Conservation (phyloP, 2,797 vertebrate species). For the Manis pentadactyla region DNA sequence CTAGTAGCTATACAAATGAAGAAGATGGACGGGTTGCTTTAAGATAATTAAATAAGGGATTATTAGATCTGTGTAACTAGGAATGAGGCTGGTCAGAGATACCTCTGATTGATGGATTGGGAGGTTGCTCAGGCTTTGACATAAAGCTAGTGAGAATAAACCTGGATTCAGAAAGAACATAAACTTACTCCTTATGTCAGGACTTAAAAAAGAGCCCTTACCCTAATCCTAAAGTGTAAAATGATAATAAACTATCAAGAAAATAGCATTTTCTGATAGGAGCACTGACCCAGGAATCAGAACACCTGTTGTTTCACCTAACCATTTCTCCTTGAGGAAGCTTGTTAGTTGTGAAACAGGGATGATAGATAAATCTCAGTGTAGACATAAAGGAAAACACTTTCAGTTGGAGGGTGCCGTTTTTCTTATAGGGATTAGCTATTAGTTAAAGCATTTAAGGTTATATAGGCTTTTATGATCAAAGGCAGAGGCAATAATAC, state of each 20-base stretch:
- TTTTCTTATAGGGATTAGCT: background rate
- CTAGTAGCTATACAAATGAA: background rate
- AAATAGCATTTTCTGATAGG: background rate
- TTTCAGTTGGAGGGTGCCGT: background rate
- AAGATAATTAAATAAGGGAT: background rate
- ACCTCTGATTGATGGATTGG: background rate
- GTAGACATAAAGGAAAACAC: background rate
- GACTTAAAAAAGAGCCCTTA: background rate
- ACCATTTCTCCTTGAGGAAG: background rate
- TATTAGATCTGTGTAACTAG: background rate
- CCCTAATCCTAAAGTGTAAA: background rate
- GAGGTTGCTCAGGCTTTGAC: background rate
- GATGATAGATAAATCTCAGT: background rate
- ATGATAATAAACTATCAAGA: background rate
- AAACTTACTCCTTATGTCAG: background rate
- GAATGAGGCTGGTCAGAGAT: background rate
- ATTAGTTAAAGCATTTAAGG: background rate
- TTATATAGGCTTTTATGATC: background rate
- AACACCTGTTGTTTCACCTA: background rate
- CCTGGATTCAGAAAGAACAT: constrained; percentile 1
- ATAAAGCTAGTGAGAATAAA: background rate
- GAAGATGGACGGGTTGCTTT: background rate
- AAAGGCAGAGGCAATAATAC: background rate
- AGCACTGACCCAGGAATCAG: constrained; percentile 5
- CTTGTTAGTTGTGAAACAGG: background rate